Evolutionary conservation across 2,888 invertebrate species (phyloP), one percentile per base, ranked within the genome.

Genomic region (Hirtodrosophila duncani): DNA sequence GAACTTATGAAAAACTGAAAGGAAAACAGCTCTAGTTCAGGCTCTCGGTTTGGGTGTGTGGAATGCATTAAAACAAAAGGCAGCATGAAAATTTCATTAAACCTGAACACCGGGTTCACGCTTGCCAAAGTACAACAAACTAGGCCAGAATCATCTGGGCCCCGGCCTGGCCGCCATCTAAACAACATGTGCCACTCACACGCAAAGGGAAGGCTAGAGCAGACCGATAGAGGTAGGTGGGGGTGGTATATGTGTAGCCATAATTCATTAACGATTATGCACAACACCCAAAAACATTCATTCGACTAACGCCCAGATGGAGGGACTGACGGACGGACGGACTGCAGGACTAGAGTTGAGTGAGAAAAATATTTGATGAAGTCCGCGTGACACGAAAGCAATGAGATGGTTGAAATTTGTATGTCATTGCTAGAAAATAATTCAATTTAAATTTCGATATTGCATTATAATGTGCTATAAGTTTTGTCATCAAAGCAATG

Each of bases 201-300:
- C 68, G 61, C 68, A 41, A 56, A 30, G 34, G 17, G 23, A n/a
- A 13, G 6, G 11, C 23, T 21, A 3, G 2, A 7, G 5, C 5
- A 9, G 1, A 18, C 9, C 4, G 1, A 7, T n/a, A 3, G 16
- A 9, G 30, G 18, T 7, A 17, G 4, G 34, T 33, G 26, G 16
- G 2, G 16, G 24, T 3, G n/a, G 23, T 27, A 34, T 42, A 52
- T 53, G 46, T 49, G 58, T 55, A 51, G 48, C 66, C 60, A 71
- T 78, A 78, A 78, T 77, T 77, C 75, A 77, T 71, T 77, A 77
- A 71, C 74, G 75, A 78, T 78, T 75, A 77, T 74, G 68, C 75
- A 71, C 71, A 64, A 64, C 69, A 67, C 68, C 62, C 63, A 60
- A 53, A 46, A 61, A 58, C 63, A 50, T 52, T 56, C 63, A 50